Evolutionary conservation across 2,113 vertebrate genomes (phyloP).

Genomic region (Marmota flaviventris): DNA sequence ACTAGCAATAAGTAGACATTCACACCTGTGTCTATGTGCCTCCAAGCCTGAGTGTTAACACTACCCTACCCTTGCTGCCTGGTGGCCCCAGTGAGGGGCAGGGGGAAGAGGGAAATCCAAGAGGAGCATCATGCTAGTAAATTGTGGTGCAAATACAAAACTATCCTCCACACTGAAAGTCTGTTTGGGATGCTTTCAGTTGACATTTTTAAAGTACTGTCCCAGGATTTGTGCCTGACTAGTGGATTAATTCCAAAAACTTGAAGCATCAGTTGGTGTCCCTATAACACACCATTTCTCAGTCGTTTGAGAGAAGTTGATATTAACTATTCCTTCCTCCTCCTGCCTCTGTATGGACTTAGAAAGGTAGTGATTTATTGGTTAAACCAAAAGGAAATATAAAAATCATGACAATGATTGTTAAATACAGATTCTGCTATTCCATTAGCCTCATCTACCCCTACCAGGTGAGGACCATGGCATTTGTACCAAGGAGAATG

Average conservation of each 20-base stretch:
- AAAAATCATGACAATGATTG: background rate
- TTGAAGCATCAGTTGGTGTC: background rate
- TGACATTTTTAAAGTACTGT: background rate
- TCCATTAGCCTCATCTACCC: background rate
- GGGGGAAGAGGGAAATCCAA: background rate
- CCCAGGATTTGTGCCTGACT: background rate
- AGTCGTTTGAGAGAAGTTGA: background rate
- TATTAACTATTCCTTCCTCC: background rate
- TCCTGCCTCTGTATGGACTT: background rate
- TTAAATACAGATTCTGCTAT: background rate
- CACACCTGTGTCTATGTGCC: background rate
- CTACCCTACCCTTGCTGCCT: background rate
- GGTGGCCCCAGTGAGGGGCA: background rate
- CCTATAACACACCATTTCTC: background rate
- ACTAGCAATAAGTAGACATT: constrained; percentile 1
- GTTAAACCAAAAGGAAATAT: background rate
- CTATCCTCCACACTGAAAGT: background rate
- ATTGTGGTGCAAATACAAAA: background rate
- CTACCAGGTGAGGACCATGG: background rate
- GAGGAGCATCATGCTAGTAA: background rate
- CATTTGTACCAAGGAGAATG: background rate
- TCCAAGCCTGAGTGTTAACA: background rate
- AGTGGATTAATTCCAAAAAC: background rate
- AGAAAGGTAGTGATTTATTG: background rate
- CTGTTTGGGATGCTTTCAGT: background rate